phyloP scores from a whole-genome alignment of 2,888 invertebrate species.

The Lycaena phlaeas region DNA sequence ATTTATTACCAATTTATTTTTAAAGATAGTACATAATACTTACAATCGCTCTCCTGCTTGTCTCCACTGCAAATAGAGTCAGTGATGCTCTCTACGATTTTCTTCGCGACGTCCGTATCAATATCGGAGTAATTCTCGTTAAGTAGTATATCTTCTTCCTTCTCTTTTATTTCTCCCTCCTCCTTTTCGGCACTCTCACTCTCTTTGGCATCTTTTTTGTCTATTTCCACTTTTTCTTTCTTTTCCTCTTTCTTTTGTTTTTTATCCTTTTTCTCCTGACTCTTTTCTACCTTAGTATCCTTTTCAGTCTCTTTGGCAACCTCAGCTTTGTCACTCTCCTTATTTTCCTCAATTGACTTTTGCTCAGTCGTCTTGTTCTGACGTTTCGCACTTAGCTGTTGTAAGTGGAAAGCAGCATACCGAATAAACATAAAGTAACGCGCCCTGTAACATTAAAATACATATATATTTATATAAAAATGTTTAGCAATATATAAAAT shows the following conservation, averaged over 20 bases:
- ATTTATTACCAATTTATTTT: too few relatives aligned
- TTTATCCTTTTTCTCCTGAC: conserved; percentile 37
- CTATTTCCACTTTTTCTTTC: conserved; percentile 35
- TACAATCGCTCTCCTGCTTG: conserved; percentile 77
- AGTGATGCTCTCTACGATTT: conserved; percentile 91
- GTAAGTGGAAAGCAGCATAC: conserved; percentile 94
- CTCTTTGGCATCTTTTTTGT: conserved; percentile 35
- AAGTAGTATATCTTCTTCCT: conserved; percentile 40
- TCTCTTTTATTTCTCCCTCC: conserved; percentile 20
- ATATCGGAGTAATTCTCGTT: conserved; percentile 69
- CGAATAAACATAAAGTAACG: conserved; percentile 97
- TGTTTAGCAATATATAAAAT: too few relatives aligned
- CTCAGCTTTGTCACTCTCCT: conserved; percentile 41
- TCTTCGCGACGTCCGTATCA: conserved; percentile 90
- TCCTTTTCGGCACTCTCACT: conserved; percentile 24
- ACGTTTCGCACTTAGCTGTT: conserved; percentile 85
- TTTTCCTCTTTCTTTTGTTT: conserved; percentile 50
- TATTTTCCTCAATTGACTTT: conserved; percentile 55
- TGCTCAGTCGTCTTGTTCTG: conserved; percentile 55
- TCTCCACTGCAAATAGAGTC: conserved; percentile 84
- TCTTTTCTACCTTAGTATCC: conserved; percentile 32
- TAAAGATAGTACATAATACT: conserved; percentile 26
- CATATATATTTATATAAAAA: too few relatives aligned
- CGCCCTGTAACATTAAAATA: conserved; percentile 54
- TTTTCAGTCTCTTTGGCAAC: conserved; percentile 41